phyloP scores from a whole-genome alignment of 2,888 invertebrate species.

The Synanthedon tipuliformis region DNA sequence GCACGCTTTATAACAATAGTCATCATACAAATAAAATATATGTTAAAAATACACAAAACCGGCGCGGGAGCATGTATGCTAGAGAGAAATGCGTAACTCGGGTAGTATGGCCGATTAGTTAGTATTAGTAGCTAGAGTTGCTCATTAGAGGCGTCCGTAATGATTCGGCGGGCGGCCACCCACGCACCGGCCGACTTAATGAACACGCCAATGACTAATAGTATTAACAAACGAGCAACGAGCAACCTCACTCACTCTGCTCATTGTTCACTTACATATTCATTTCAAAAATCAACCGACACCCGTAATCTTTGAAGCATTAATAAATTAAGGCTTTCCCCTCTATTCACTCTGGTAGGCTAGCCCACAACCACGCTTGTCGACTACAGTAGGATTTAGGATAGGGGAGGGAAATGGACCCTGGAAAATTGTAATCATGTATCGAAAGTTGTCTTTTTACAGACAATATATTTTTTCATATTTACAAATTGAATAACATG shows the following conservation, averaged over 20 bases:
- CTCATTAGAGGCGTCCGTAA: constrained; percentile 34
- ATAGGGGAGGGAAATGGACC: too few relatives aligned
- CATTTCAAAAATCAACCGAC: neutral
- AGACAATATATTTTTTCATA: too few relatives aligned
- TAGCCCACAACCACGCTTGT: too few relatives aligned
- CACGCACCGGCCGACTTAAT: constrained; percentile 19
- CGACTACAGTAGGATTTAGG: too few relatives aligned
- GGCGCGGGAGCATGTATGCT: neutral
- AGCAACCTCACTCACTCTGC: neutral
- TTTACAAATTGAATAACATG: too few relatives aligned
- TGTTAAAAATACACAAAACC: constrained; percentile 3
- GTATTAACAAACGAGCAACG: neutral
- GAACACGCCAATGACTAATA: constrained; percentile 14
- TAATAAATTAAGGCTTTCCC: constrained; percentile 18
- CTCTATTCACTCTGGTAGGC: too few relatives aligned
- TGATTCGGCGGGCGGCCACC: constrained; percentile 24
- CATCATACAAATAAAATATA: neutral
- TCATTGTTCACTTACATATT: neutral
- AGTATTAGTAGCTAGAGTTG: constrained; percentile 25
- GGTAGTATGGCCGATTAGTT: constrained; percentile 11
- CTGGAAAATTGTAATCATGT: too few relatives aligned
- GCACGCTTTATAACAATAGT: too few relatives aligned
- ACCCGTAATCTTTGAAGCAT: neutral
- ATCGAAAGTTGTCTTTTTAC: too few relatives aligned
- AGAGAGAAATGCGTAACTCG: constrained; percentile 5